These are phyloP conservation scores for Chiroxiphia lanceolata DNA, from an alignment of 2,797 vertebrate genomes.

Conservation along the genomic window DNA sequence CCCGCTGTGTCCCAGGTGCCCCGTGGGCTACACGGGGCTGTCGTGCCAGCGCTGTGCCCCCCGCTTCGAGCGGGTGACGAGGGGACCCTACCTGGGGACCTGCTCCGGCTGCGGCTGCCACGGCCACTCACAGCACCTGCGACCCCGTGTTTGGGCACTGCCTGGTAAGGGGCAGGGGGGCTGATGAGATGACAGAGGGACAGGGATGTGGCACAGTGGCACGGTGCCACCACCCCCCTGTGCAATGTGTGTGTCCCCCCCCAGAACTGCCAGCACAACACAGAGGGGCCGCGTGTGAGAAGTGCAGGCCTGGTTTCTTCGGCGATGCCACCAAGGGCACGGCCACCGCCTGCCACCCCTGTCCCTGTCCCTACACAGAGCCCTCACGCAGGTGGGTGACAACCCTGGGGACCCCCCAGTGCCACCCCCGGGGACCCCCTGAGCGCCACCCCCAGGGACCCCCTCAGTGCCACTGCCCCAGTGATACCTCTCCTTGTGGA, in stretches of 20 bases:
- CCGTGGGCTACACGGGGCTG: slow-evolving; percentile 87
- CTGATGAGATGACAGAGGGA: neutral
- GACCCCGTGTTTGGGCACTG: slow-evolving; percentile 90
- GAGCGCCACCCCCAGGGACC: neutral
- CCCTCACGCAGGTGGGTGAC: slow-evolving; percentile 83
- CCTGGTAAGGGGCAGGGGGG: slow-evolving; percentile 78
- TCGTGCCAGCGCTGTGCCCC: slow-evolving; percentile 90
- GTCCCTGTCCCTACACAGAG: slow-evolving; percentile 92
- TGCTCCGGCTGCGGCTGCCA: slow-evolving; percentile 96
- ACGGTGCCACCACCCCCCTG: rapidly evolving
- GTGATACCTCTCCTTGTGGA: neutral
- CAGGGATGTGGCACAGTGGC: rapidly evolving
- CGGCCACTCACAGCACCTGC: slow-evolving; percentile 89
- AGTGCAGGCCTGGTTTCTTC: slow-evolving; percentile 91
- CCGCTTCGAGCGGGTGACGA: slow-evolving; percentile 86
- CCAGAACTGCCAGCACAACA: slow-evolving; percentile 97
- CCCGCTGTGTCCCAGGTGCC: slow-evolving; percentile 79
- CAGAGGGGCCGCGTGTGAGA: slow-evolving; percentile 92
- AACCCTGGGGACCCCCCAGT: too few species aligned
- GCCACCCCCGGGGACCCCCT: neutral
- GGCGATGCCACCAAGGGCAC: slow-evolving; percentile 89
- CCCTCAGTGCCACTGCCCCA: rapidly evolving
- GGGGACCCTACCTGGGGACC: slow-evolving; percentile 84
- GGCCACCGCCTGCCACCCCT: slow-evolving; percentile 89
- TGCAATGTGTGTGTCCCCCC: neutral